phyloP scores from a whole-genome alignment of 2,888 invertebrate species.

The Scaptomyza parva region DNA sequence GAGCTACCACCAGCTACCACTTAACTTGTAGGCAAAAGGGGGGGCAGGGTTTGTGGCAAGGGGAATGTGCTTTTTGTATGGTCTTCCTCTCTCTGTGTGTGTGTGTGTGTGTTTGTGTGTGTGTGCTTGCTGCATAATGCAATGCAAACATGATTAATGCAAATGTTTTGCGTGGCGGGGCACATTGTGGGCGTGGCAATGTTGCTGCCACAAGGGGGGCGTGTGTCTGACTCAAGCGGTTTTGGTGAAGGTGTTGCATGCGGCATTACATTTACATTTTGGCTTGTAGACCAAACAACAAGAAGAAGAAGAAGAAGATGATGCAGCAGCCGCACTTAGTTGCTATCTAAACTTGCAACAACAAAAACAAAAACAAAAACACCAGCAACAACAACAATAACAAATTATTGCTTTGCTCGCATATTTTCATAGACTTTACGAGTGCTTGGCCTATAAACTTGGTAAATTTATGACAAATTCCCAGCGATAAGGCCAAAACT shows the following conservation, averaged over 20 bases:
- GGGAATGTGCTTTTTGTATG: slow-evolving; percentile 27
- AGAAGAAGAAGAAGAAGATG: slow-evolving; percentile 39
- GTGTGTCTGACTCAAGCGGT: slow-evolving; percentile 16
- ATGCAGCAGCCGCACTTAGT: slow-evolving; percentile 71
- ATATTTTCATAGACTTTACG: slow-evolving; percentile 81
- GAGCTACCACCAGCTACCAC: slow-evolving; percentile 37
- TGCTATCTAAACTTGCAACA: slow-evolving; percentile 71
- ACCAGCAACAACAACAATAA: slow-evolving; percentile 26
- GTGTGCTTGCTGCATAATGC: slow-evolving; percentile 75
- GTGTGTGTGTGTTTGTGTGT: slow-evolving; percentile 8
- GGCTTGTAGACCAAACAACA: slow-evolving; percentile 55
- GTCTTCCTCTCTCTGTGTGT: not conserved
- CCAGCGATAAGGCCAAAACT: slow-evolving; percentile 34
- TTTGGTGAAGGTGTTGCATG: slow-evolving; percentile 67
- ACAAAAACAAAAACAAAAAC: slow-evolving; percentile 17
- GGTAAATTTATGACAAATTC: slow-evolving; percentile 81
- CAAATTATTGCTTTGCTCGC: slow-evolving; percentile 35
- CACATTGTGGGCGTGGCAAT: slow-evolving; percentile 52
- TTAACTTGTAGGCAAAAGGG: slow-evolving; percentile 36
- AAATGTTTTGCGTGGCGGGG: slow-evolving; percentile 74
- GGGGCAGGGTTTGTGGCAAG: not conserved
- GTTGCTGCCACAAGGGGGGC: not conserved
- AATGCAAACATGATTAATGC: slow-evolving; percentile 80
- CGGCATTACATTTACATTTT: slow-evolving; percentile 76
- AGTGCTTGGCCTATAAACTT: slow-evolving; percentile 74